Evolutionary conservation across 2,113 vertebrate genomes (phyloP).

Genomic region (Galeopterus variegatus): DNA sequence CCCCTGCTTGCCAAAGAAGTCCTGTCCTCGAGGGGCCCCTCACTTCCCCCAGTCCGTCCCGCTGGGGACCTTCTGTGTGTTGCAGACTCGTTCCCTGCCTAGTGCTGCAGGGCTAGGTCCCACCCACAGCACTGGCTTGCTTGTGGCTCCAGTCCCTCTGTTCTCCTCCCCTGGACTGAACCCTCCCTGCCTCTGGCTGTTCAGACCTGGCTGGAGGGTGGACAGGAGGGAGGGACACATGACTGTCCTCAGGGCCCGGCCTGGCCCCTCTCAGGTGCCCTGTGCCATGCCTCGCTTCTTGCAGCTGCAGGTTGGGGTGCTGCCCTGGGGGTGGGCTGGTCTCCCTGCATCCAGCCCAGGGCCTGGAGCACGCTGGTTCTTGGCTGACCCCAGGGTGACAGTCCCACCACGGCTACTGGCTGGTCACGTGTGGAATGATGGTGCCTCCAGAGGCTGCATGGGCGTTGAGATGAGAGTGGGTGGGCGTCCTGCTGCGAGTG

Average conservation of each 20-base stretch:
- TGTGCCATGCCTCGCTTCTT: rapidly evolving
- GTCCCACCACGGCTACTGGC: neutral
- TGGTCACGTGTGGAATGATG: rapidly evolving
- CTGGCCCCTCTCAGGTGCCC: neutral
- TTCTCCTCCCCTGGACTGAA: neutral
- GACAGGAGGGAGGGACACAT: no score
- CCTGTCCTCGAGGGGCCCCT: neutral
- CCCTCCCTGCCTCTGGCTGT: neutral
- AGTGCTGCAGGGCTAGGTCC: neutral
- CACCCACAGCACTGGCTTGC: neutral
- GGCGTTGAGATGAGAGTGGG: rapidly evolving
- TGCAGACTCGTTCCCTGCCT: rapidly evolving
- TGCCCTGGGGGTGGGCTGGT: neutral
- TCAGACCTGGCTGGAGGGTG: neutral
- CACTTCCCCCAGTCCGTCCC: rapidly evolving
- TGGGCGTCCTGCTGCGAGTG: no score
- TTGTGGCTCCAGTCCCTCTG: no score
- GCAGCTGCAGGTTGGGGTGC: neutral
- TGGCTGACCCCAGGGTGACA: neutral
- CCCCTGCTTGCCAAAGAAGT: neutral
- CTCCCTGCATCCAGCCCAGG: neutral
- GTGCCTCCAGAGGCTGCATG: neutral
- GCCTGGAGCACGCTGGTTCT: neutral
- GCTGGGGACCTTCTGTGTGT: neutral
- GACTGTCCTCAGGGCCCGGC: neutral